A percentile compares a stretch with the other conserved stretches of the same genome.
phyloP scores from a whole-genome alignment of 2,888 invertebrate genomes.

The Morpho helenor region DNA sequence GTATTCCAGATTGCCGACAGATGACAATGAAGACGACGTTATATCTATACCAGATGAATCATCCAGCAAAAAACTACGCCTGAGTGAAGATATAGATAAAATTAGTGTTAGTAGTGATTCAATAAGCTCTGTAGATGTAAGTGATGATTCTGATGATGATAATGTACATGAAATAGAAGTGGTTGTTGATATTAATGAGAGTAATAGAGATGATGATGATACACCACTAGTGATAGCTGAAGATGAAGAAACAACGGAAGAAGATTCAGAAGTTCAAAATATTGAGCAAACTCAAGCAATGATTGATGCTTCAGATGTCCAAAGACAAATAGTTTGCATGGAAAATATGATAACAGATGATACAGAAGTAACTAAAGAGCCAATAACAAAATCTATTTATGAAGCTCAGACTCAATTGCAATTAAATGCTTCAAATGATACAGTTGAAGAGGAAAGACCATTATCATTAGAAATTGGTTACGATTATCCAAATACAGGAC shows the following conservation, averaged over 20 bases:
- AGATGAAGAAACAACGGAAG: constrained; percentile 8
- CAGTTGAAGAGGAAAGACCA: constrained; percentile 42
- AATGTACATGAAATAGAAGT: constrained; percentile 24
- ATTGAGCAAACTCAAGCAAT: constrained; percentile 1
- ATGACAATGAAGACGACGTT: constrained; percentile 33
- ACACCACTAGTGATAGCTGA: constrained; percentile 1
- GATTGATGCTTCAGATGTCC: neutral
- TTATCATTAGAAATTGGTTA: constrained; percentile 55
- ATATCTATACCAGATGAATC: constrained; percentile 53
- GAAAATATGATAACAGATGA: neutral
- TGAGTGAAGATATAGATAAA: constrained; percentile 44
- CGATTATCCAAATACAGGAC: constrained; percentile 44
- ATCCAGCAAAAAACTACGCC: constrained; percentile 42
- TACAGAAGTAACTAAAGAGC: constrained; percentile 5
- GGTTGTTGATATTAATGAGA: constrained; percentile 20
- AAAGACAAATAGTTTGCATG: neutral
- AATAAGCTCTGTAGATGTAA: constrained; percentile 43
- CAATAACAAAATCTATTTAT: constrained; percentile 25
- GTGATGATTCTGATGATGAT: constrained; percentile 44
- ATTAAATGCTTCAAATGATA: constrained; percentile 38
- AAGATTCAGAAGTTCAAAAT: neutral
- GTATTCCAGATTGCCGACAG: constrained; percentile 42
- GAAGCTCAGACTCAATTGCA: constrained; percentile 53
- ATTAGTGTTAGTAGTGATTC: constrained; percentile 63
- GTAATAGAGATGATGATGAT: constrained; percentile 10